Conservation (phyloP, 2,797 vertebrate species). For the Neosilurus mollespiculum region DNA sequence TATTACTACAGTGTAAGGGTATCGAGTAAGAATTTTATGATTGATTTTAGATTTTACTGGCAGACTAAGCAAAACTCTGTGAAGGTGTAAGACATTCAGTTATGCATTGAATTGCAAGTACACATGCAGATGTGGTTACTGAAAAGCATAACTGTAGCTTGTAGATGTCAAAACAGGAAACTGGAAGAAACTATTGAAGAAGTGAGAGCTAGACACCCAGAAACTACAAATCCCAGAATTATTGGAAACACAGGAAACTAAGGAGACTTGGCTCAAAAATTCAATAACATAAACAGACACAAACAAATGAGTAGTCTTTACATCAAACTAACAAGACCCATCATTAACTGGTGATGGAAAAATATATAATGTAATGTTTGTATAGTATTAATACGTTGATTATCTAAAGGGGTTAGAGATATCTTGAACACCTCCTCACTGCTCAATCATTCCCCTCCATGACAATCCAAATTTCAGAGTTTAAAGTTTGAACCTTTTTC, state of each 20-base stretch:
- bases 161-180: neutral
- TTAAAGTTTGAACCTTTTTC: neutral
- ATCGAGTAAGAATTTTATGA: slow-evolving; percentile 50
- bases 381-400: neutral
- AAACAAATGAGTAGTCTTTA: slow-evolving; percentile 5
- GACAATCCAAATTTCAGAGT: neutral
- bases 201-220: neutral
- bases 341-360: neutral
- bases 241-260: slow-evolving; percentile 15
- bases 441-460: neutral
- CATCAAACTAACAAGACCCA: neutral
- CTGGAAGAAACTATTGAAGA: neutral
- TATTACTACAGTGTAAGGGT: slow-evolving; percentile 55
- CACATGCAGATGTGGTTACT: neutral
- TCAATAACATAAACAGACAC: neutral
- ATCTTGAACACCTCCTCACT: neutral
- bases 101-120: neutral
- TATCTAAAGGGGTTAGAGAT: neutral
- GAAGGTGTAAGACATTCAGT: slow-evolving; percentile 9
- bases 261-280: neutral
- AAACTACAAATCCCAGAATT: neutral
- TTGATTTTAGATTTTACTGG: slow-evolving; percentile 30
- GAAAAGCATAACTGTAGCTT: neutral
- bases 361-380: neutral
- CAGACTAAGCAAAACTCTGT: neutral